Evolutionary conservation across 92 coral and sea anemone species (phyloP).

Genomic region (Epizoanthus scotinus): DNA sequence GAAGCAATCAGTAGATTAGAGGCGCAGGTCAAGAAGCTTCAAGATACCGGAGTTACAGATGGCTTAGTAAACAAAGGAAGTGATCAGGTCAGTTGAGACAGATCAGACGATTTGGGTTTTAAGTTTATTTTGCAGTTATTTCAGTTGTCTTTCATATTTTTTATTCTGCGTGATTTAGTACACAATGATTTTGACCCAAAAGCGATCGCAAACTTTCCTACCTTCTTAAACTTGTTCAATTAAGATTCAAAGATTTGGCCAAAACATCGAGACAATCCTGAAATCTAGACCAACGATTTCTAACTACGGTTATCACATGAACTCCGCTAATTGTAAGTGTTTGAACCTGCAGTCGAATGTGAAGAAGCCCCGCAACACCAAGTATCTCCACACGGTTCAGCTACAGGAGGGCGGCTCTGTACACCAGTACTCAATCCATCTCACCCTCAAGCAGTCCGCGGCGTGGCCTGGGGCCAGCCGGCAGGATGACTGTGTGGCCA

Average conservation of each 20-base stretch:
- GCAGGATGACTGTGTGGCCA: conserved; percentile 9
- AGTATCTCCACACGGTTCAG: conserved; percentile 63
- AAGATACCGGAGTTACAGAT: neutral
- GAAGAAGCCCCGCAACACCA: conserved; percentile 74
- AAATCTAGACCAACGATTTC: too few relatives aligned
- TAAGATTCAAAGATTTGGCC: too few relatives aligned
- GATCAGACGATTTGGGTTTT: too few relatives aligned
- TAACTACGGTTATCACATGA: too few relatives aligned
- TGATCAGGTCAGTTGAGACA: too few relatives aligned
- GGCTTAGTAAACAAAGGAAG: neutral
- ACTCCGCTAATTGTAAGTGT: neutral
- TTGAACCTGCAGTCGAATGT: conserved; percentile 51
- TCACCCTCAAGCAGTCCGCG: conserved; percentile 71
- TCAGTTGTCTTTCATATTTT: too few relatives aligned
- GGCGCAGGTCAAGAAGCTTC: neutral
- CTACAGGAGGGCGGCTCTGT: conserved; percentile 73
- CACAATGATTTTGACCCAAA: too few relatives aligned
- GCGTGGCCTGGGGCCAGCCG: neutral
- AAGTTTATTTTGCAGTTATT: too few relatives aligned
- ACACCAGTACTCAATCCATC: conserved; percentile 60
- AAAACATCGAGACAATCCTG: too few relatives aligned
- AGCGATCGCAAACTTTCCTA: too few relatives aligned
- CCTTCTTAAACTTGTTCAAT: too few relatives aligned
- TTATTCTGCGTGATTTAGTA: too few relatives aligned
- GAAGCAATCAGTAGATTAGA: neutral